Percentiles rank a stretch among this genome's conserved stretches.
These are phyloP conservation scores for Trichosurus vulpecula DNA, from an alignment of 2,797 vertebrate genomes.

Conservation along the genomic window DNA sequence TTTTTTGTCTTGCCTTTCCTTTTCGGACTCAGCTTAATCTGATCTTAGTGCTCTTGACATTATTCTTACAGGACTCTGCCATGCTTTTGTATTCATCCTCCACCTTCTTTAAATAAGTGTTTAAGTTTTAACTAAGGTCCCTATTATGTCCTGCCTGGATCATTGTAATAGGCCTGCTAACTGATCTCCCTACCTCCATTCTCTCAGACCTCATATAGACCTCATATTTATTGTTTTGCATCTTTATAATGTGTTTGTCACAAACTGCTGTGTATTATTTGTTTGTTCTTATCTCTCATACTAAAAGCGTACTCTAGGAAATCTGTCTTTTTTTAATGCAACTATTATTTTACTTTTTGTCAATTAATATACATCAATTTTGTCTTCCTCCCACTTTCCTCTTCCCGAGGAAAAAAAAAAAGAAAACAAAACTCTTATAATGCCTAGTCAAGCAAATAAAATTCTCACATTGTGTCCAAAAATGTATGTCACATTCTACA, in stretches of 20 bases:
- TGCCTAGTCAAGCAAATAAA: background rate
- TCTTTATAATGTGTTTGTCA: background rate
- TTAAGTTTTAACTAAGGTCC: background rate
- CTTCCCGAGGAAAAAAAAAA: background rate
- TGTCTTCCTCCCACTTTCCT: background rate
- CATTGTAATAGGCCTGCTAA: background rate
- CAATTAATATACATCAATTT: background rate
- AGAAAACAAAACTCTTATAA: background rate
- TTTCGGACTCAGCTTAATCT: background rate
- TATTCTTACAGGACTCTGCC: background rate
- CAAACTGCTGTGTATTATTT: background rate
- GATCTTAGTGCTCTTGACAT: background rate
- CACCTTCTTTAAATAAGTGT: background rate
- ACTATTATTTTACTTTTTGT: background rate
- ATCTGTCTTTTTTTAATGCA: background rate
- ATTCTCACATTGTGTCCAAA: background rate
- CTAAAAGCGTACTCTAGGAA: background rate
- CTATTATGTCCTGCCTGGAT: background rate
- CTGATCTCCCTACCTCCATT: background rate
- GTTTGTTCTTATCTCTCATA: background rate
- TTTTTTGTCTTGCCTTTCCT: background rate
- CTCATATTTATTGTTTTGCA: background rate
- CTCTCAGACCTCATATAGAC: background rate
- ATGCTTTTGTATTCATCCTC: background rate
- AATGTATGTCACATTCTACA: background rate